These are phyloP conservation scores for Eupithecia vulgata DNA, from an alignment of 2,888 invertebrate genomes.

Conservation along the genomic window DNA sequence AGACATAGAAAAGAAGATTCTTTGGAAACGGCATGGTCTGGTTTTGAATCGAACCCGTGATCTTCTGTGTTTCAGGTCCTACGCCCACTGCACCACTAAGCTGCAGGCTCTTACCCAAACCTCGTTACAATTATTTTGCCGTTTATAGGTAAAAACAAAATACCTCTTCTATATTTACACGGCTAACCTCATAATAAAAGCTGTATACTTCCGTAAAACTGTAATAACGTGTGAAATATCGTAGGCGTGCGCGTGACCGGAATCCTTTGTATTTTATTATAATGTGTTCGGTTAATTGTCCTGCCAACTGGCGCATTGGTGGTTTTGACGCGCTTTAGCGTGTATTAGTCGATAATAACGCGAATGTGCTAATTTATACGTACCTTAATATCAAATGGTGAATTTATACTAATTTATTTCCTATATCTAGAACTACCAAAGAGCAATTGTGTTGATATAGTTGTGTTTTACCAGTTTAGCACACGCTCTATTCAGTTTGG, in stretches of 20 bases:
- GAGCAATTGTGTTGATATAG: too few relatives aligned
- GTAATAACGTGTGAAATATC: slow-evolving; percentile 54
- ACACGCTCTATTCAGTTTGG: not conserved
- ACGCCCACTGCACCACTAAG: not conserved
- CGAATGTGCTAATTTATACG: not conserved
- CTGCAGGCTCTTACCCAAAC: not conserved
- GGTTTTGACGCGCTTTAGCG: slow-evolving; percentile 17
- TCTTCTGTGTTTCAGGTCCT: not conserved
- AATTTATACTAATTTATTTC: too few relatives aligned
- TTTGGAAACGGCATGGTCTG: not conserved
- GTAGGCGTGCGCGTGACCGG: slow-evolving; percentile 57
- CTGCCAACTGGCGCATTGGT: slow-evolving; percentile 52
- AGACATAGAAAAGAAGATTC: too few relatives aligned
- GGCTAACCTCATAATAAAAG: slow-evolving; percentile 41
- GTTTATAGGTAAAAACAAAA: slow-evolving; percentile 26
- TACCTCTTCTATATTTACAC: slow-evolving; percentile 37
- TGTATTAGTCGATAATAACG: not conserved
- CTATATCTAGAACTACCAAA: not conserved
- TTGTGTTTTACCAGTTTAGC: not conserved
- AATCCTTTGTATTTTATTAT: slow-evolving; percentile 57
- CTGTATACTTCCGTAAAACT: slow-evolving; percentile 39
- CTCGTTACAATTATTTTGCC: slow-evolving; percentile 7
- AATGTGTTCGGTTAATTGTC: slow-evolving; percentile 58
- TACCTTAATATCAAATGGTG: not conserved
- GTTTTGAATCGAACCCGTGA: not conserved